Evolutionary conservation across 2,797 vertebrate species (phyloP).

Genomic region (Chrosomus eos): DNA sequence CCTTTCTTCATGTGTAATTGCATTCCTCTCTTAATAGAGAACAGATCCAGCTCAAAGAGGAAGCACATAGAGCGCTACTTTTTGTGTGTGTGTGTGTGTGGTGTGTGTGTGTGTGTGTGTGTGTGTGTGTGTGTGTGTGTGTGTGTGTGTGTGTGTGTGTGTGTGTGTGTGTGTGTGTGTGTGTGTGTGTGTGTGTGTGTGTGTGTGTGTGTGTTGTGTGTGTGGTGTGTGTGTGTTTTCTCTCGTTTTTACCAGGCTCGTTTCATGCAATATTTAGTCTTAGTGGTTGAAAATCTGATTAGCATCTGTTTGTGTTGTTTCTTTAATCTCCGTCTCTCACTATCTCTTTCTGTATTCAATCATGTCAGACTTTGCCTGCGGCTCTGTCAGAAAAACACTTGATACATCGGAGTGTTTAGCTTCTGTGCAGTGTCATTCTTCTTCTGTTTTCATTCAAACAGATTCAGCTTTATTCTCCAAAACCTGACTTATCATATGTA

Average conservation of each 20-base stretch:
- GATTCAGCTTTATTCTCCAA: conserved; percentile 65
- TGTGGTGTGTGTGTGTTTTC: background rate
- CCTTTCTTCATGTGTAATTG: conserved; percentile 72
- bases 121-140: background rate
- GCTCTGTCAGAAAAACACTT: conserved; percentile 46
- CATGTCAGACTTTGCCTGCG: conserved; percentile 50
- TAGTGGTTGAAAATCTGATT: conserved; percentile 33
- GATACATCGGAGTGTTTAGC: conserved; percentile 67
- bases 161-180: background rate
- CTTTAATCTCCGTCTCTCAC: conserved; percentile 42
- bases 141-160: background rate
- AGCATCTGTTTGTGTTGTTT: conserved; percentile 25
- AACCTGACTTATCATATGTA: background rate
- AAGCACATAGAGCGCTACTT: conserved; percentile 74
- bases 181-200: background rate
- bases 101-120: background rate
- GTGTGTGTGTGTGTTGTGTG: background rate
- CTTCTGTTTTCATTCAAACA: conserved; percentile 59
- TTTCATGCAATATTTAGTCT: conserved; percentile 35
- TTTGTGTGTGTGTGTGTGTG: conserved; percentile 36
- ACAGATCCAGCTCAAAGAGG: conserved; percentile 65
- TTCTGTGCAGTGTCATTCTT: conserved; percentile 65
- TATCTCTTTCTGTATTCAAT: conserved; percentile 33
- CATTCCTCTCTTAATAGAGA: conserved; percentile 77
- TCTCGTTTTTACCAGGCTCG: background rate